Evolutionary conservation across 2,113 vertebrate species (phyloP), one percentile per base, ranked within the genome.

Genomic region (Nannobrachium achirus): DNA sequence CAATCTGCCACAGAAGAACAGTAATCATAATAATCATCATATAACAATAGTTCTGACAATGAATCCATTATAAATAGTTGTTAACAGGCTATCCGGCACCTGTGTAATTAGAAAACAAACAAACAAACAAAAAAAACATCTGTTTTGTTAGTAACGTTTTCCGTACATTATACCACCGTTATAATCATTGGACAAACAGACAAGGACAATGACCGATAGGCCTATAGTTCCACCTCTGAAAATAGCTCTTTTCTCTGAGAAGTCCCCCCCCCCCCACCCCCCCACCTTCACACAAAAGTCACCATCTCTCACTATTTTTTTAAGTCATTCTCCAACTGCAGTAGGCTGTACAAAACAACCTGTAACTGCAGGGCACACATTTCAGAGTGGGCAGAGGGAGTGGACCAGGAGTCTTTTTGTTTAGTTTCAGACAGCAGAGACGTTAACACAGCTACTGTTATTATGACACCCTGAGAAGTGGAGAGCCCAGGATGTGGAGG

Each of bases 61-160:
- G 76, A 71, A 66, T 75, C 68, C 63, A 68, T 87, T 89, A 86
- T 79, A 86, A 91, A 90, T 85, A 75, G 66, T 86, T 75, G 72
- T 82, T 49, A 84, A 87, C 88, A 93, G 92, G 89, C 85, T 88
- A 82, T 88, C 88, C 86, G 84, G 90, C 89, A 87, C 89, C 90
- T 85, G 90, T 71, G 64, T 84, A 63, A 69, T 75, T 56, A 76
- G 76, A 67, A 71, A 75, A 79, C 73, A 85, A 85, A 83, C 40
- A 48, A 78, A n/a, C n/a, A n/a, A 33, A 33, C 25, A 33, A 33
- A 33, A 67, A 16, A 16, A 25, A 60, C 62, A 64, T 77, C 57
- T 49, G 50, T 80, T 76, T 81, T 42, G 71, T 82, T 83, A 78
- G 75, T 71, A 63, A 78, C 71, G 71, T 73, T 69, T 73, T 66